Percentiles rank a stretch among this genome's conserved stretches.
These are phyloP conservation scores for Elanoides forficatus DNA, from an alignment of 2,113 vertebrate species.

Conservation along the genomic window DNA sequence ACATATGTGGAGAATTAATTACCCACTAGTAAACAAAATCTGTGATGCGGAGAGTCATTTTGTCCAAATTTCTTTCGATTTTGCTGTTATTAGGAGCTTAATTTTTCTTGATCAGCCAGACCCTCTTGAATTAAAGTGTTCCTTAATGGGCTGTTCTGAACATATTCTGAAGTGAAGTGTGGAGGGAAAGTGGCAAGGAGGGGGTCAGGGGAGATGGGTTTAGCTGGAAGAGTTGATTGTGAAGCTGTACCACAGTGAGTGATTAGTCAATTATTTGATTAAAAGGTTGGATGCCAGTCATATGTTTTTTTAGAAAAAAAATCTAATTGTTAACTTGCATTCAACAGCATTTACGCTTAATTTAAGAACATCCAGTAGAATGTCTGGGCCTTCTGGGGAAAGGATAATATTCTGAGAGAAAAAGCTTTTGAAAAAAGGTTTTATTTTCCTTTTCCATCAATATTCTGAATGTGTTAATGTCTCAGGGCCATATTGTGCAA, in stretches of 20 bases:
- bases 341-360: constrained; percentile 48
- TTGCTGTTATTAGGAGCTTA: constrained; percentile 89
- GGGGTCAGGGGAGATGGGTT: not conserved
- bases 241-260: constrained; percentile 72
- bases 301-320: not conserved
- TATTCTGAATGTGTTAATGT: constrained; percentile 62
- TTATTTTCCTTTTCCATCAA: constrained; percentile 47
- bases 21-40: constrained; percentile 99
- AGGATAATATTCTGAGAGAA: constrained; percentile 38
- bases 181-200: not conserved
- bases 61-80: constrained; percentile 95
- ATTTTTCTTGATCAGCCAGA: constrained; percentile 95
- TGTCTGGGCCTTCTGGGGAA: constrained; percentile 33
- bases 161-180: constrained; percentile 55
- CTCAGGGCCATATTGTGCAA: constrained; percentile 44
- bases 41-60: constrained; percentile 94
- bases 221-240: constrained; percentile 75
- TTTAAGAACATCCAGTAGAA: constrained; percentile 38
- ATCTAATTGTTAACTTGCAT: constrained; percentile 39
- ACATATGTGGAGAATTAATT: constrained; percentile 99
- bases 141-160: constrained; percentile 74
- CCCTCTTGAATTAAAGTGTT: constrained; percentile 80
- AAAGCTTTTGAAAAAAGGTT: constrained; percentile 21
- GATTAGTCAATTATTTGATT: constrained; percentile 90
- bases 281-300: constrained; percentile 70